A percentile compares a stretch with the other conserved stretches of the same genome.
Conservation (phyloP, 2,797 vertebrate species). For the Perodicticus potto region DNA sequence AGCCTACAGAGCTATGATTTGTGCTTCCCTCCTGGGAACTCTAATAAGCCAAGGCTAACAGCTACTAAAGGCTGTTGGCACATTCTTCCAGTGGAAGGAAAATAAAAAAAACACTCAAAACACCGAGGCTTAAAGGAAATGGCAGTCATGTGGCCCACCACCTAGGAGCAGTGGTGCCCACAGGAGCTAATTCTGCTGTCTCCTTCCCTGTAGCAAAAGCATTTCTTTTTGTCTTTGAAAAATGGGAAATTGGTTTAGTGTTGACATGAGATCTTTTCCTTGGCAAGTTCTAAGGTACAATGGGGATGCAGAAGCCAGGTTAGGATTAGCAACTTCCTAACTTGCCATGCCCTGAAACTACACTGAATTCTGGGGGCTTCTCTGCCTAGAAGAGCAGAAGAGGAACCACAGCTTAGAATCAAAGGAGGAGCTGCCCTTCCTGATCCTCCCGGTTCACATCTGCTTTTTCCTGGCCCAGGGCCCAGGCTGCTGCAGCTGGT, state of each 20-base stretch:
- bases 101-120: background rate
- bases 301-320: background rate
- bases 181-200: background rate
- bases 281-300: constrained; percentile 41
- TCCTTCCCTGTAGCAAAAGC: background rate
- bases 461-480: background rate
- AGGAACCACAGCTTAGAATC: background rate
- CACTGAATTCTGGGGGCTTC: constrained; percentile 1
- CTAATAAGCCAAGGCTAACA: background rate
- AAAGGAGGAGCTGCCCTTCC: background rate
- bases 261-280: background rate
- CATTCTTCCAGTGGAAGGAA: background rate
- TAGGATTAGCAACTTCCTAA: constrained; percentile 14
- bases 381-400: background rate
- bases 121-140: background rate
- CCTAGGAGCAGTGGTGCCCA: background rate
- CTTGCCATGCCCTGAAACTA: background rate
- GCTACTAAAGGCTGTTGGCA: background rate
- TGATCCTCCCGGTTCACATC: background rate
- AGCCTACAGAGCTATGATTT: background rate
- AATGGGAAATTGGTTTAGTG: background rate
- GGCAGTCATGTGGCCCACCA: background rate
- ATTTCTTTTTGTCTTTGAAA: constrained; percentile 53
- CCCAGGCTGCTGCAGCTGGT: background rate
- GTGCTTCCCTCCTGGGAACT: background rate